Conservation (phyloP, 2,888 invertebrate species). For the Nomada flava region DNA sequence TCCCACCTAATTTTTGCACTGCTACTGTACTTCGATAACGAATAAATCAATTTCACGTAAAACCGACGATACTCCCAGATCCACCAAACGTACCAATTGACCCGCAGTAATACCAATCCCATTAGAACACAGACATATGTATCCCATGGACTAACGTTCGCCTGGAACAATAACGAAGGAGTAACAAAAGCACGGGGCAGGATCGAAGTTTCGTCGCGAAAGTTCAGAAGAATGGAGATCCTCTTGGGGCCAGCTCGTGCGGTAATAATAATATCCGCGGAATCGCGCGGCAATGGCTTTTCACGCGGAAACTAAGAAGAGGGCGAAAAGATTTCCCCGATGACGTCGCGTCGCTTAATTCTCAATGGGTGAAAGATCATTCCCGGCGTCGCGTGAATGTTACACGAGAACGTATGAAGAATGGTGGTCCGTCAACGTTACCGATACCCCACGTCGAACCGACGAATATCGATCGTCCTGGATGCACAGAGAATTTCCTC, state of each 20-base stretch:
- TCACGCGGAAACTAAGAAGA: constrained; percentile 10
- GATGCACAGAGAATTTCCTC: constrained; percentile 10
- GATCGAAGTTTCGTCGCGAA: background rate
- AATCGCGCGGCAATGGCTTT: constrained; percentile 16
- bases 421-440: background rate
- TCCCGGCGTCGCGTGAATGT: background rate
- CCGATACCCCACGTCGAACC: background rate
- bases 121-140: no score
- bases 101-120: no score
- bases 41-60: no score
- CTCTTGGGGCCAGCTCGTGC: background rate
- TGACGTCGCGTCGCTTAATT: constrained; percentile 10
- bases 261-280: constrained; percentile 20
- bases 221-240: background rate
- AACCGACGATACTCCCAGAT: no score
- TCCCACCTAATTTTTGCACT: no score
- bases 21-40: no score
- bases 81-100: no score
- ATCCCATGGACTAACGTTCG: no score
- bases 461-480: constrained; percentile 27
- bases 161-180: background rate
- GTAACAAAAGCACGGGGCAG: background rate
- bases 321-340: constrained; percentile 22
- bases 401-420: background rate
- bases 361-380: constrained; percentile 14